These are phyloP conservation scores for Darevskia nairensis DNA, from an alignment of 2,797 vertebrate species.

Conservation along the genomic window DNA sequence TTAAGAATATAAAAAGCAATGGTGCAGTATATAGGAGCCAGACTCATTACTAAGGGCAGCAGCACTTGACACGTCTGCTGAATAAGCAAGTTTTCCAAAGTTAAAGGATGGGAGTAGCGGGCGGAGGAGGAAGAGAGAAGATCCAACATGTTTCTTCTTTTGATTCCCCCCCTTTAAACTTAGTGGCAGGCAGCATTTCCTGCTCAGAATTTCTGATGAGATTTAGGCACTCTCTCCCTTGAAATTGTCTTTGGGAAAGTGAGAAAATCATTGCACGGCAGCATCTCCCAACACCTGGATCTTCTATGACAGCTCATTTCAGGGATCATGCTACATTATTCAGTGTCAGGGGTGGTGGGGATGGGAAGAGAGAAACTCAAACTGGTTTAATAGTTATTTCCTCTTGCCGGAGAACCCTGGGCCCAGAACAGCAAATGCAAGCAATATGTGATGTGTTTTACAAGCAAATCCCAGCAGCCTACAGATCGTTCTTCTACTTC, in stretches of 20 bases:
- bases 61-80: neutral
- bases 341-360: neutral
- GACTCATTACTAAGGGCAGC: neutral
- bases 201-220: conserved; percentile 6
- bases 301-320: neutral
- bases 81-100: conserved; percentile 10
- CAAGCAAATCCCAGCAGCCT: neutral
- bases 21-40: neutral
- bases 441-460: neutral
- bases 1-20: neutral
- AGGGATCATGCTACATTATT: neutral
- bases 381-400: neutral
- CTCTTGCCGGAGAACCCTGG: neutral
- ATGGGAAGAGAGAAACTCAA: neutral
- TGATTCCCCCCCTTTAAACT: neutral
- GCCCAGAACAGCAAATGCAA: neutral
- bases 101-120: neutral
- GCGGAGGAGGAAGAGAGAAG: neutral
- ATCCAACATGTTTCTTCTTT: neutral
- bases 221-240: conserved; percentile 17
- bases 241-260: conserved; percentile 12
- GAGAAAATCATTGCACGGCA: neutral
- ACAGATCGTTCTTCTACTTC: neutral
- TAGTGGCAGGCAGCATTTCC: neutral
- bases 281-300: neutral